Base-by-base conservation (phyloP, 2,797 vertebrate species). In the Falco peregrinus region DNA sequence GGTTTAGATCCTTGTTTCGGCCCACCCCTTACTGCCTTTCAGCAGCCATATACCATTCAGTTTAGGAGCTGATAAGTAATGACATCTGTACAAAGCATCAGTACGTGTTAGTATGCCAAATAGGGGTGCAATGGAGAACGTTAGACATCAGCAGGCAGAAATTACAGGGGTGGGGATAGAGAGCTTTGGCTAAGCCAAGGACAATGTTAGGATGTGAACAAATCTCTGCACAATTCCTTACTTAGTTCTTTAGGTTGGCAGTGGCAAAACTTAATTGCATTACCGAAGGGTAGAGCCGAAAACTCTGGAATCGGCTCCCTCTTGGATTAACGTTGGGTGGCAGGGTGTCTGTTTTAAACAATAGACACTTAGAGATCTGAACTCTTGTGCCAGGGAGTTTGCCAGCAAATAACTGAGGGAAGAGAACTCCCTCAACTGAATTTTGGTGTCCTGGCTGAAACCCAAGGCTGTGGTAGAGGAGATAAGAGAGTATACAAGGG, bases 1-100 rank as follows among this genome's bases (percentile, higher is more conserved):
- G 76, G 29, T 71, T 92, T 93, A 91, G 65, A 91, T 86, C 77
- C 28, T 88, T 78, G 25, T 69, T 95, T 84, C 41, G 95, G 67
- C 59, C 59, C 88, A 93, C 88, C 59, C 87, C 11, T 78, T 84
- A 16, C 76, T 81, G 76, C 65, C 79, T 95, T 93, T 96, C 91
- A 94, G 82, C 91, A 96, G 94, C 94, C 96, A 92, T 61, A 13
- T 31, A 43, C 37, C 8, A 51, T 90, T 91, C 79, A 73, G 71
- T 65, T 65, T 43, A 75, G 84, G 47, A 81, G 65, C 19, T 85
- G 57, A 31, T 81, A 92, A 81, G 47, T 68, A 85, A 68, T 86
- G 41, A 54, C 53, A 92, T 74, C 87, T 84, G 67, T 65, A 57
- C 64, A 71, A 89, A 68, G 57, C 69, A 84, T 92, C 93, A 91